A percentile compares a stretch with the other conserved stretches of the same genome.
These are phyloP conservation scores for Eptesicus fuscus DNA, from an alignment of 2,113 vertebrate species.

Conservation along the genomic window DNA sequence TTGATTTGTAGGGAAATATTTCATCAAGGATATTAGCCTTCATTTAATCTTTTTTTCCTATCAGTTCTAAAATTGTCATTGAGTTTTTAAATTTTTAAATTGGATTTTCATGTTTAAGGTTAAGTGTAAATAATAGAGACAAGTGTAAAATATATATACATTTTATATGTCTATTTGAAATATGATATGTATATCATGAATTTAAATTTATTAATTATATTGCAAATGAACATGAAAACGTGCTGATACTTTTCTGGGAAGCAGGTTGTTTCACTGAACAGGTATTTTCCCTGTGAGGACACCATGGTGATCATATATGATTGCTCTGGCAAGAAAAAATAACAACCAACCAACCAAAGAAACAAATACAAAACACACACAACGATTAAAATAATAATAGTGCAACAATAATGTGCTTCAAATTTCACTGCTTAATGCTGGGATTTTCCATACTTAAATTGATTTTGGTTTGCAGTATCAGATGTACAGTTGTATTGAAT, in stretches of 20 bases:
- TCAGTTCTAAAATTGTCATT: conserved; percentile 3
- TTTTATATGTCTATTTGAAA: neutral
- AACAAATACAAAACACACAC: neutral
- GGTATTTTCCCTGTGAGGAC: conserved; percentile 28
- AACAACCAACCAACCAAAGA: conserved; percentile 15
- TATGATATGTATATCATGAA: neutral
- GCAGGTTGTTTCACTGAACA: conserved; percentile 27
- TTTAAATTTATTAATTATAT: conserved; percentile 32
- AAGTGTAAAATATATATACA: neutral
- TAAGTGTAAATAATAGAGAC: neutral
- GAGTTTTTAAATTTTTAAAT: conserved; percentile 49
- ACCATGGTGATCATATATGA: conserved; percentile 28
- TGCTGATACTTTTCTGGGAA: conserved; percentile 7
- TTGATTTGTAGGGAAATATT: conserved; percentile 29
- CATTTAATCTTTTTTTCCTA: neutral
- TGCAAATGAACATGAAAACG: conserved; percentile 31
- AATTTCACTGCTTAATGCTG: conserved; percentile 12
- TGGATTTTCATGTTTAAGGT: neutral
- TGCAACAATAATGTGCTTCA: neutral
- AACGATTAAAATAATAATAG: neutral
- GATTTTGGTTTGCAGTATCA: conserved; percentile 10
- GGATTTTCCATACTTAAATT: neutral
- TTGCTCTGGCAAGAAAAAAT: conserved; percentile 48
- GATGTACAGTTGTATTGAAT: neutral
- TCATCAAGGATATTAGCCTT: neutral